Conservation (phyloP, 1,140 invertebrate genomes). For the Psix sp. region DNA sequence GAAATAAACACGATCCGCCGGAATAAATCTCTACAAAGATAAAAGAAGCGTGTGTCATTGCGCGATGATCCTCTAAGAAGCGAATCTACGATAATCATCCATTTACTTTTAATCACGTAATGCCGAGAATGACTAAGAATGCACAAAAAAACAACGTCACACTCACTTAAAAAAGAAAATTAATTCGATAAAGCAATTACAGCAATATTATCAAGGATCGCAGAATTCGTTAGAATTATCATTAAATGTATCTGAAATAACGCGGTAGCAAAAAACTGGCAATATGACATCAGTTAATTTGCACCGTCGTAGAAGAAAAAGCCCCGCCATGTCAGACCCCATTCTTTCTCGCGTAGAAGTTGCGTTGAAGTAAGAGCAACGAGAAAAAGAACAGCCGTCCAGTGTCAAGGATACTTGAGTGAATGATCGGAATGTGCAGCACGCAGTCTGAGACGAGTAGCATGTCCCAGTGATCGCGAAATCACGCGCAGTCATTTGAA, state of each 20-base stretch:
- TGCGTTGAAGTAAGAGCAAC: slow-evolving; percentile 47
- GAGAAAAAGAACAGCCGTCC: slow-evolving; percentile 52
- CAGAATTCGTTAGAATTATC: slow-evolving; percentile 15
- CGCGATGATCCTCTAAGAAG: not conserved
- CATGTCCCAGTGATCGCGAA: slow-evolving; percentile 59
- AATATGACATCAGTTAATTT: slow-evolving; percentile 59
- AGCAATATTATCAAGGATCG: slow-evolving; percentile 1
- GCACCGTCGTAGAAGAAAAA: slow-evolving; percentile 47
- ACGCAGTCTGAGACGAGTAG: slow-evolving; percentile 55
- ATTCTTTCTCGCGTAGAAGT: slow-evolving; percentile 52
- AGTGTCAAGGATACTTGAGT: slow-evolving; percentile 57
- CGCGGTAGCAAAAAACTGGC: slow-evolving; percentile 16
- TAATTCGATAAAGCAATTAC: slow-evolving; percentile 17
- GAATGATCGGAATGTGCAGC: slow-evolving; percentile 59
- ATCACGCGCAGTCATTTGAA: slow-evolving; percentile 58
- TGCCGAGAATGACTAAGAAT: slow-evolving; percentile 4
- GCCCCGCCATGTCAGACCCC: slow-evolving; percentile 35
- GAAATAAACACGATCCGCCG: slow-evolving; percentile 24
- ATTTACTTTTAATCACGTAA: slow-evolving; percentile 11
- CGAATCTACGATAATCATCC: slow-evolving; percentile 7
- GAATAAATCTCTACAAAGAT: slow-evolving; percentile 20
- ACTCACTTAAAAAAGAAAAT: not conserved
- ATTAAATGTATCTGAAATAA: slow-evolving; percentile 32
- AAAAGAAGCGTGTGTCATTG: slow-evolving; percentile 58
- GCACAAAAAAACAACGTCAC: not conserved